Conservation (phyloP, 1,140 invertebrate species). For the Galleria mellonella region DNA sequence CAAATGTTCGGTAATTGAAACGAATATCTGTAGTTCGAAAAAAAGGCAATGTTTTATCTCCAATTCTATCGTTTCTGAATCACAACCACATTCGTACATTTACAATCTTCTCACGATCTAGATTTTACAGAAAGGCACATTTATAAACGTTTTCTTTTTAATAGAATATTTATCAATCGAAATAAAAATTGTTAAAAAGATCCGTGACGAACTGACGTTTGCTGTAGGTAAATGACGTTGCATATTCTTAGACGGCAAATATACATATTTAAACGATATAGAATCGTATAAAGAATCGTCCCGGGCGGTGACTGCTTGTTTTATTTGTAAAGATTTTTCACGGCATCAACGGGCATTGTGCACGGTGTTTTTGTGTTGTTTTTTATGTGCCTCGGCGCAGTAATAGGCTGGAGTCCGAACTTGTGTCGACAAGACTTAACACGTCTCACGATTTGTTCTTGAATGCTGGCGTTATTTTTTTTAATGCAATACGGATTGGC, state of each 20-base stretch:
- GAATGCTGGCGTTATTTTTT: background rate
- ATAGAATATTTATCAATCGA: no score
- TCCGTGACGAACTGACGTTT: slow-evolving; percentile 1
- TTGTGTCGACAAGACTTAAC: slow-evolving; percentile 56
- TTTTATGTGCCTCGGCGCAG: slow-evolving; percentile 27
- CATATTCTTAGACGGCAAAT: slow-evolving; percentile 28
- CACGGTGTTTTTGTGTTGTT: slow-evolving; percentile 29
- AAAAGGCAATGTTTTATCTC: no score
- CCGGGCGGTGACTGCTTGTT: slow-evolving; percentile 13
- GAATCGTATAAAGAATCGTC: slow-evolving; percentile 14
- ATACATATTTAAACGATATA: slow-evolving; percentile 26
- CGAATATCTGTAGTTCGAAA: no score
- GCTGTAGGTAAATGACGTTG: slow-evolving; percentile 38
- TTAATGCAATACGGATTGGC: no score
- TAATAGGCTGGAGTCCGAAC: slow-evolving; percentile 32
- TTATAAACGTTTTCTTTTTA: no score
- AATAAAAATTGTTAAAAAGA: no score
- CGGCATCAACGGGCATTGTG: slow-evolving; percentile 44
- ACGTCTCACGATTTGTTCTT: slow-evolving; percentile 15
- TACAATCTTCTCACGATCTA: no score
- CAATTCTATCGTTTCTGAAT: no score
- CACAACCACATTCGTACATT: no score
- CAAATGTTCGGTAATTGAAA: no score
- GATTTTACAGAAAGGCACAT: no score
- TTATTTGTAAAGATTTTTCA: slow-evolving; percentile 56